Conservation (phyloP, 2,797 vertebrate genomes). For the Phataginus tricuspis region DNA sequence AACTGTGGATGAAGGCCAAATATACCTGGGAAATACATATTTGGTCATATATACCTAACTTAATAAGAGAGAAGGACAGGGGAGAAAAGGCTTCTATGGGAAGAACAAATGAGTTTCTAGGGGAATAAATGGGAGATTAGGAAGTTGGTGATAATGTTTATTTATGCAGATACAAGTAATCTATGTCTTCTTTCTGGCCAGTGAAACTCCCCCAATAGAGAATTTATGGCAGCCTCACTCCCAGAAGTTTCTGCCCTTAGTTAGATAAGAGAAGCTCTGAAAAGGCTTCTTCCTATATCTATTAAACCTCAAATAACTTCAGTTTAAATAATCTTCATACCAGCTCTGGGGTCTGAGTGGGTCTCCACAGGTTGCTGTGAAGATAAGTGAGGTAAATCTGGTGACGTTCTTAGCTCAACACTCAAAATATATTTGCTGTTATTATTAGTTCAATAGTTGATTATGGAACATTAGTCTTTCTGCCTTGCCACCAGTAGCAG, state of each 20-base stretch:
- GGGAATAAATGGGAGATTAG: neutral
- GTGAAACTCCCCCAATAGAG: neutral
- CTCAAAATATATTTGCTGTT: neutral
- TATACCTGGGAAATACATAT: no score
- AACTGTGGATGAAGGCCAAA: no score
- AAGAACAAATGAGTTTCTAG: neutral
- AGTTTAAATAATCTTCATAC: constrained; percentile 6
- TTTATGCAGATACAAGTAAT: neutral
- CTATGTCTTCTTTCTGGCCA: neutral
- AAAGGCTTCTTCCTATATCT: neutral
- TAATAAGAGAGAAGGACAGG: neutral
- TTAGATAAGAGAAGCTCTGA: neutral
- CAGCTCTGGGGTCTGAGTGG: neutral
- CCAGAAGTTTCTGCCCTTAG: neutral
- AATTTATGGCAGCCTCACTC: neutral
- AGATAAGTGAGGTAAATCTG: neutral
- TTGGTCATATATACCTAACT: neutral
- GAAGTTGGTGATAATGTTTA: neutral
- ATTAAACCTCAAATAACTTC: constrained; percentile 26
- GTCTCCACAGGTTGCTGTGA: neutral
- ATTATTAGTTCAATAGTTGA: neutral
- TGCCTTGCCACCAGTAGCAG: neutral
- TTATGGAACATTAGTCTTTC: constrained; percentile 10
- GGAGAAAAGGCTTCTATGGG: neutral
- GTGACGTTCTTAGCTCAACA: neutral